A percentile compares a stretch with the other conserved stretches of the same genome.
These are phyloP conservation scores for Ibidorhyncha struthersii DNA, from an alignment of 2,113 vertebrate genomes.

Conservation along the genomic window DNA sequence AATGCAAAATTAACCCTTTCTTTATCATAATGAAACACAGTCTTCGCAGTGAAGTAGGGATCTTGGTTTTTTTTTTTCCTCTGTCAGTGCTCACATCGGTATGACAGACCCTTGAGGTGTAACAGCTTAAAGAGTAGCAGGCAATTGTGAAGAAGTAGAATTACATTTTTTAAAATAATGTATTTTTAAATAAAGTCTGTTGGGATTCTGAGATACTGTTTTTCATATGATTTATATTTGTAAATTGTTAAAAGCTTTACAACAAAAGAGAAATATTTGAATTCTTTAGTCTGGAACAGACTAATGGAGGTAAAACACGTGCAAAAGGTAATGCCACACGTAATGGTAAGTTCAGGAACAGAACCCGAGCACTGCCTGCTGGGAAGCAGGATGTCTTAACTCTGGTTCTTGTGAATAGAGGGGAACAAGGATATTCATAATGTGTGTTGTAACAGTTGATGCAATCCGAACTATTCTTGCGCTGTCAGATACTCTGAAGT, in stretches of 20 bases:
- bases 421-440: not conserved
- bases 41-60: not conserved
- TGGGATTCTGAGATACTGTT: not conserved
- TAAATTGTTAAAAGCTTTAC: not conserved
- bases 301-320: not conserved
- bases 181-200: not conserved
- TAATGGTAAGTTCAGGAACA: not conserved
- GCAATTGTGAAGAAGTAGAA: not conserved
- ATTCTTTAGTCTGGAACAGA: not conserved
- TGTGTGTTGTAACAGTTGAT: not conserved
- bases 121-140: not conserved
- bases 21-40: not conserved
- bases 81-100: not conserved
- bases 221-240: not conserved
- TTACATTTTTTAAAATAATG: not conserved
- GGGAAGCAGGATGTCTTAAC: not conserved
- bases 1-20: not conserved
- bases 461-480: not conserved
- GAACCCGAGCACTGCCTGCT: not conserved
- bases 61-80: not conserved
- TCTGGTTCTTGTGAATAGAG: not conserved
- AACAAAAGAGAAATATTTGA: not conserved
- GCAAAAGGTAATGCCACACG: accelerated
- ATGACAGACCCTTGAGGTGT: not conserved
- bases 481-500: not conserved